phyloP scores from a whole-genome alignment of 2,888 invertebrate species.

The Dolomedes plantarius region DNA sequence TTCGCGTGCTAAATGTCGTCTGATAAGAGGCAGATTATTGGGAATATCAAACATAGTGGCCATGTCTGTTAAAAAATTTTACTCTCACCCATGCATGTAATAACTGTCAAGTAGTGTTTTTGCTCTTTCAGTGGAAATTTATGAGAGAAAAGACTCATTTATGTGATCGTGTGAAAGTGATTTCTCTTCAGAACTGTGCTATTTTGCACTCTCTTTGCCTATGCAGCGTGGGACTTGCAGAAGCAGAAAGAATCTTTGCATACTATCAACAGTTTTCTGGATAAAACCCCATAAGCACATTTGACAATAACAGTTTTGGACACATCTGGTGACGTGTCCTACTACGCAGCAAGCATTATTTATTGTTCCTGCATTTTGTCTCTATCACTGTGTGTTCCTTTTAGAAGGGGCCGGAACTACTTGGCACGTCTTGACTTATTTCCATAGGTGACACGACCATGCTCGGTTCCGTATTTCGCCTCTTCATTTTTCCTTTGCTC shows the following conservation, averaged over 20 bases:
- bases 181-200: too few species aligned
- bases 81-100: too few species aligned
- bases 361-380: neutral
- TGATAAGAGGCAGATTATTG: too few species aligned
- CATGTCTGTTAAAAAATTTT: too few species aligned
- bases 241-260: neutral
- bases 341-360: slow-evolving; percentile 46
- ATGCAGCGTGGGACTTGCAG: too few species aligned
- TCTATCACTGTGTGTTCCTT: slow-evolving; percentile 39
- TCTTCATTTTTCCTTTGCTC: slow-evolving; percentile 79
- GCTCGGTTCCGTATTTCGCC: slow-evolving; percentile 77
- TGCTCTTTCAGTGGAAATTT: too few species aligned
- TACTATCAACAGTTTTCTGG: neutral
- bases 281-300: neutral
- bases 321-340: neutral
- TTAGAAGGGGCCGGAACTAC: slow-evolving; percentile 72
- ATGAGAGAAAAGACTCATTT: too few species aligned
- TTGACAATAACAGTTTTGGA: neutral
- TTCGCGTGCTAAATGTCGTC: too few species aligned
- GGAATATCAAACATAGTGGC: too few species aligned
- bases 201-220: too few species aligned
- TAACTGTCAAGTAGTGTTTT: too few species aligned
- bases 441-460: slow-evolving; percentile 74
- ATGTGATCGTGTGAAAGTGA: too few species aligned
- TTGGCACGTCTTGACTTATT: slow-evolving; percentile 67